These are phyloP conservation scores for Ellobius talpinus DNA, from an alignment of 2,113 vertebrate genomes.

Conservation along the genomic window DNA sequence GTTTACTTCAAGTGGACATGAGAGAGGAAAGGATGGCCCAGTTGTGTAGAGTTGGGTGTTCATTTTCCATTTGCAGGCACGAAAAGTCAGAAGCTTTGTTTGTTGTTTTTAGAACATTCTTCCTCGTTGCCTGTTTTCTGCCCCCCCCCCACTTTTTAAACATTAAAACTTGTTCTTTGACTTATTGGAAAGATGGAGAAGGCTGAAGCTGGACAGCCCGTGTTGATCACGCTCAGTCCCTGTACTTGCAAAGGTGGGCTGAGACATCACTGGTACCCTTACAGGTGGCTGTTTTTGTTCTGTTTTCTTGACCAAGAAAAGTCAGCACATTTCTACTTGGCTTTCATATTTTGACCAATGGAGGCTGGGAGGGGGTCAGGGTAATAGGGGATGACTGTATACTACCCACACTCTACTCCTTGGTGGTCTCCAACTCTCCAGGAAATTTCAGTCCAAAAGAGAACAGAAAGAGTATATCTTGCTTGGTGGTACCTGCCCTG, in stretches of 20 bases:
- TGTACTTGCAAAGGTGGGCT: slow-evolving; percentile 88
- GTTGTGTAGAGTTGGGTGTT: background rate
- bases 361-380: background rate
- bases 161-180: slow-evolving; percentile 85
- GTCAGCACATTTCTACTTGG: slow-evolving; percentile 84
- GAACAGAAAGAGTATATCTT: background rate
- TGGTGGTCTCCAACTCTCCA: slow-evolving; percentile 80
- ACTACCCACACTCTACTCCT: slow-evolving; percentile 81
- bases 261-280: slow-evolving; percentile 89
- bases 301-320: slow-evolving; percentile 83
- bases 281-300: slow-evolving; percentile 68
- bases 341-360: slow-evolving; percentile 84
- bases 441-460: slow-evolving; percentile 78
- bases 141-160: background rate
- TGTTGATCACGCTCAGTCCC: slow-evolving; percentile 83
- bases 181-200: slow-evolving; percentile 81
- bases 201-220: slow-evolving; percentile 72
- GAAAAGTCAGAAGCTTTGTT: background rate
- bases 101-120: slow-evolving; percentile 5
- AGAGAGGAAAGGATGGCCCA: background rate
- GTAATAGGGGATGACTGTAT: slow-evolving; percentile 54
- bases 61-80: background rate
- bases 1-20: background rate
- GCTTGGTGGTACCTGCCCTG: slow-evolving; percentile 80
- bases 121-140: slow-evolving; percentile 14